Evolutionary conservation across 2,888 invertebrate genomes (phyloP).

Genomic region (Calameuta filiformis): DNA sequence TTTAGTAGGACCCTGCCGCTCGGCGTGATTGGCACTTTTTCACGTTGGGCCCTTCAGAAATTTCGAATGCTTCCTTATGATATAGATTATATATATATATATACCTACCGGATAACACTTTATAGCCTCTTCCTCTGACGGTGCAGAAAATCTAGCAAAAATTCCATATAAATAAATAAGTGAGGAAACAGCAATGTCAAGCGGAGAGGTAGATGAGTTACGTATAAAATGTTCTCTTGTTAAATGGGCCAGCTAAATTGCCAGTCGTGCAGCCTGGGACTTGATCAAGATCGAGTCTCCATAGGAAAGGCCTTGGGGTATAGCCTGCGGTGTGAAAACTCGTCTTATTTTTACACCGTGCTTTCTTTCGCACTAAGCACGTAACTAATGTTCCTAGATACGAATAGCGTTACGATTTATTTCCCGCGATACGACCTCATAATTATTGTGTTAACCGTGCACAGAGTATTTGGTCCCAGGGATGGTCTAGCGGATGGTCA

Average conservation of each 20-base stretch:
- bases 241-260: neutral
- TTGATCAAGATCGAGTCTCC: slow-evolving; percentile 5
- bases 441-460: slow-evolving; percentile 38
- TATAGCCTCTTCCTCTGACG: neutral
- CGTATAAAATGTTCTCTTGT: neutral
- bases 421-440: slow-evolving; percentile 42
- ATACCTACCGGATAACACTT: neutral
- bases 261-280: neutral
- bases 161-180: neutral
- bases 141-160: neutral
- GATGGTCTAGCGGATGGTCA: neutral
- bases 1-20: slow-evolving; percentile 44
- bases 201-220: neutral
- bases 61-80: neutral
- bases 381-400: slow-evolving; percentile 28
- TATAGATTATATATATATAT: neutral
- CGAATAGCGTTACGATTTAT: slow-evolving; percentile 38
- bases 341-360: slow-evolving; percentile 33
- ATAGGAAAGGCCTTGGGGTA: neutral
- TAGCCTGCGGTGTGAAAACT: slow-evolving; percentile 16
- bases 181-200: neutral
- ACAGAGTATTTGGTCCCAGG: neutral
- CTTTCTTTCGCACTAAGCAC: slow-evolving; percentile 35
- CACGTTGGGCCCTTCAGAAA: neutral
- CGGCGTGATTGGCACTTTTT: slow-evolving; percentile 53